Conservation (phyloP, 2,888 invertebrate genomes). For the Melanostoma mellinum region DNA sequence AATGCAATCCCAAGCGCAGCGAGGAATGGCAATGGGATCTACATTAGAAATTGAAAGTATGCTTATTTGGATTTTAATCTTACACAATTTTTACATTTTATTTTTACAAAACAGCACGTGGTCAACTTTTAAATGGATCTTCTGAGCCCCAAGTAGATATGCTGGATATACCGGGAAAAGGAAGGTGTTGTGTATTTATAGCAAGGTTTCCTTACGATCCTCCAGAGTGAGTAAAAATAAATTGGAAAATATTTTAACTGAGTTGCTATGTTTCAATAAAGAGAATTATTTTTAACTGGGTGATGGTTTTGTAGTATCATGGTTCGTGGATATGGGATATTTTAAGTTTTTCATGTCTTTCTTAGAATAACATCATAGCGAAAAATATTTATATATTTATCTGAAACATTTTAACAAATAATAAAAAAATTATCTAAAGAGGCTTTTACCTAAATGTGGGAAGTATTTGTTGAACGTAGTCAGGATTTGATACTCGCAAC, state of each 20-base stretch:
- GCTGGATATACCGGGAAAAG: slow-evolving; percentile 97
- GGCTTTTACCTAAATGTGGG: too few species aligned
- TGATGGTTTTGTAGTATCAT: too few species aligned
- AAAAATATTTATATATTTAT: too few species aligned
- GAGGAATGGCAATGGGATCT: slow-evolving; percentile 83
- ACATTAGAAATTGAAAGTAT: slow-evolving; percentile 81
- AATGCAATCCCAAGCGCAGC: slow-evolving; percentile 83
- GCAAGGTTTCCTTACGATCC: slow-evolving; percentile 91
- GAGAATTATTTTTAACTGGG: too few species aligned
- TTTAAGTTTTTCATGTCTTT: too few species aligned
- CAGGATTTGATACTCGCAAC: too few species aligned
- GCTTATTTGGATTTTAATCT: slow-evolving; percentile 52
- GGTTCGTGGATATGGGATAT: too few species aligned
- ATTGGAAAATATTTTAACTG: neutral
- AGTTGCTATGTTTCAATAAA: too few species aligned
- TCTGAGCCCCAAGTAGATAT: slow-evolving; percentile 92
- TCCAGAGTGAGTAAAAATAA: slow-evolving; percentile 84
- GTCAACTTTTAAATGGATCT: slow-evolving; percentile 84
- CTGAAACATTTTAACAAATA: too few species aligned
- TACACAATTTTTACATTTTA: slow-evolving; percentile 5
- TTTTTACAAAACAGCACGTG: slow-evolving; percentile 77
- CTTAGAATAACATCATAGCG: too few species aligned
- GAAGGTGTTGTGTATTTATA: slow-evolving; percentile 95
- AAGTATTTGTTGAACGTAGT: too few species aligned
- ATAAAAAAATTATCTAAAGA: too few species aligned